phyloP scores from a whole-genome alignment of 2,888 invertebrate genomes.

The Himalopsyche anomala region DNA sequence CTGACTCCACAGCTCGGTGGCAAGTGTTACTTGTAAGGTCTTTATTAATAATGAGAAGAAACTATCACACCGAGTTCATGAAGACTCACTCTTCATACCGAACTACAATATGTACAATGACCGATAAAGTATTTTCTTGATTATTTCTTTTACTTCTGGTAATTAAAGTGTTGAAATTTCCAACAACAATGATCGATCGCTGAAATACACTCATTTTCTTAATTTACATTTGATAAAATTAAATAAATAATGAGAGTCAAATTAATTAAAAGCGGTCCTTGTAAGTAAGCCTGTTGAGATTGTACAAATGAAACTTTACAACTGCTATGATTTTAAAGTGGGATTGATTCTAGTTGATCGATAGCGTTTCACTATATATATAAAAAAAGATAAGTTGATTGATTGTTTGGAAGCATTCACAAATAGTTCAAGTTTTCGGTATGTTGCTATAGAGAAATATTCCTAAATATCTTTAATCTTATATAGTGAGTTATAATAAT shows the following conservation, averaged over 20 bases:
- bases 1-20: too few relatives aligned
- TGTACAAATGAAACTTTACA: constrained; percentile 5
- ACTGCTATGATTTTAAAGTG: background rate
- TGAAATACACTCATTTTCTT: background rate
- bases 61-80: too few relatives aligned
- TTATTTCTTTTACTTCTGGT: background rate
- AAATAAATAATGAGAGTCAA: constrained; percentile 21
- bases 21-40: too few relatives aligned
- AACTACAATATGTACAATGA: too few relatives aligned
- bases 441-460: too few relatives aligned
- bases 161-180: background rate
- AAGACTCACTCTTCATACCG: too few relatives aligned
- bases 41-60: too few relatives aligned
- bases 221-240: constrained; percentile 5
- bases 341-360: constrained; percentile 3
- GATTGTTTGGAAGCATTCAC: background rate
- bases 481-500: too few relatives aligned
- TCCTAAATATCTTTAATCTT: too few relatives aligned
- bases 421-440: too few relatives aligned
- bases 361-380: background rate
- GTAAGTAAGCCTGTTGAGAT: background rate
- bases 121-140: too few relatives aligned
- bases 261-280: constrained; percentile 33
- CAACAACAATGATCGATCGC: constrained; percentile 17
- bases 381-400: background rate